Percentiles rank a stretch among this genome's conserved stretches.
These are phyloP conservation scores for Amia ocellicauda DNA, from an alignment of 2,113 vertebrate genomes.

Conservation along the genomic window DNA sequence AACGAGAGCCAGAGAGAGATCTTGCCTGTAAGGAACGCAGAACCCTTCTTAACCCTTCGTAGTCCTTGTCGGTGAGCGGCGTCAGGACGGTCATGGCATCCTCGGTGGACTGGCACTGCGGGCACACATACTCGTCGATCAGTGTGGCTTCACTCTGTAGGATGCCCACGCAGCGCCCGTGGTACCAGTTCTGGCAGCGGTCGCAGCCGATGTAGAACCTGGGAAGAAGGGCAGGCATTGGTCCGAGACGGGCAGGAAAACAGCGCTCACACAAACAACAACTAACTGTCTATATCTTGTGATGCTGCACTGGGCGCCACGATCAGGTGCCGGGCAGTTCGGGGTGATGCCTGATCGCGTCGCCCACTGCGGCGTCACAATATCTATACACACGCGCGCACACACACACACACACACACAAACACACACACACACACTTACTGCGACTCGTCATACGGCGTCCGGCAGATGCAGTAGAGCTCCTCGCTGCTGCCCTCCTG, in stretches of 20 bases:
- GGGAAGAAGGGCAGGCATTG: too few relatives aligned
- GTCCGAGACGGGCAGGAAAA: too few relatives aligned
- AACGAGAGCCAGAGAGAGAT: not conserved
- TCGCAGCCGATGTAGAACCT: slow-evolving; percentile 98
- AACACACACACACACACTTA: slow-evolving; percentile 46
- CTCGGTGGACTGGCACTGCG: slow-evolving; percentile 96
- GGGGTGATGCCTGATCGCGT: too few relatives aligned
- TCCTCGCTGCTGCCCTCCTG: slow-evolving; percentile 95
- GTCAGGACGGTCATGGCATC: slow-evolving; percentile 98
- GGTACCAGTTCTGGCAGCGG: slow-evolving; percentile 98
- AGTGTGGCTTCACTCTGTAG: slow-evolving; percentile 95
- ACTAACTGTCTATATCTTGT: too few relatives aligned
- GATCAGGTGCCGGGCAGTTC: too few relatives aligned
- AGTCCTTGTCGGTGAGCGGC: slow-evolving; percentile 93
- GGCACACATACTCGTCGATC: slow-evolving; percentile 96
- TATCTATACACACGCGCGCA: too few relatives aligned
- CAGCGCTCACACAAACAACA: too few relatives aligned
- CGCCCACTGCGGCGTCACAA: too few relatives aligned
- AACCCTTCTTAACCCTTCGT: slow-evolving; percentile 89
- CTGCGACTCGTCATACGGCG: slow-evolving; percentile 70
- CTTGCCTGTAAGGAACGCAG: slow-evolving; percentile 92
- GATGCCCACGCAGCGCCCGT: slow-evolving; percentile 96
- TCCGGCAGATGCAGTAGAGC: slow-evolving; percentile 69
- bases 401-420: too few relatives aligned
- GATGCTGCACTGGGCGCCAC: too few relatives aligned